These are phyloP conservation scores for Ctenopoma kingsleyae DNA, from an alignment of 2,797 vertebrate species.

Conservation along the genomic window DNA sequence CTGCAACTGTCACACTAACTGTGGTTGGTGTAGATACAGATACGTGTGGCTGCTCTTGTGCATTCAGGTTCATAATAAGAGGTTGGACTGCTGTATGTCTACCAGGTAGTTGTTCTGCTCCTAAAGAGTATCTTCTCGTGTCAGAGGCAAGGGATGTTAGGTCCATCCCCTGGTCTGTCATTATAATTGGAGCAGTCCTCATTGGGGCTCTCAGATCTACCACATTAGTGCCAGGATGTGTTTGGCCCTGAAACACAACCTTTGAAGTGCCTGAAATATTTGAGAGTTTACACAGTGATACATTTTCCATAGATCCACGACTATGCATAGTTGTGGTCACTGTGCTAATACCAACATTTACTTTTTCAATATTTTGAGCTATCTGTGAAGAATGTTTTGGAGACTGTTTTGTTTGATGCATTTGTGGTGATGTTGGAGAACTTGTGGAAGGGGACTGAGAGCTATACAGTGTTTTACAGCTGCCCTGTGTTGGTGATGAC, in stretches of 20 bases:
- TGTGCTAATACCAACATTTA: slow-evolving; percentile 79
- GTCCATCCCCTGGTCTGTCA: slow-evolving; percentile 99
- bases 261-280: slow-evolving; percentile 89
- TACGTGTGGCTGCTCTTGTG: slow-evolving; percentile 93
- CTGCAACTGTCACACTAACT: slow-evolving; percentile 91
- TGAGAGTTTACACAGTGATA: slow-evolving; percentile 93
- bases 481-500: slow-evolving; percentile 90
- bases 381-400: slow-evolving; percentile 84
- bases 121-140: slow-evolving; percentile 92
- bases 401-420: slow-evolving; percentile 81
- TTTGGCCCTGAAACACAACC: slow-evolving; percentile 88
- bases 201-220: slow-evolving; percentile 93
- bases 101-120: slow-evolving; percentile 88
- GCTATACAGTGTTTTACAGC: slow-evolving; percentile 85
- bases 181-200: slow-evolving; percentile 94
- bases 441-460: slow-evolving; percentile 84
- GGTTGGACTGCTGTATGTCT: slow-evolving; percentile 95
- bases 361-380: slow-evolving; percentile 83
- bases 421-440: slow-evolving; percentile 84
- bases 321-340: slow-evolving; percentile 84
- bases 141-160: slow-evolving; percentile 95
- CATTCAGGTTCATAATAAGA: slow-evolving; percentile 96
- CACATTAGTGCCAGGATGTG: slow-evolving; percentile 83
- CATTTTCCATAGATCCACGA: slow-evolving; percentile 91
- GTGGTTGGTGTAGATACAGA: slow-evolving; percentile 90